Evolutionary conservation across 2,113 vertebrate genomes (phyloP).

Genomic region (Meles meles): DNA sequence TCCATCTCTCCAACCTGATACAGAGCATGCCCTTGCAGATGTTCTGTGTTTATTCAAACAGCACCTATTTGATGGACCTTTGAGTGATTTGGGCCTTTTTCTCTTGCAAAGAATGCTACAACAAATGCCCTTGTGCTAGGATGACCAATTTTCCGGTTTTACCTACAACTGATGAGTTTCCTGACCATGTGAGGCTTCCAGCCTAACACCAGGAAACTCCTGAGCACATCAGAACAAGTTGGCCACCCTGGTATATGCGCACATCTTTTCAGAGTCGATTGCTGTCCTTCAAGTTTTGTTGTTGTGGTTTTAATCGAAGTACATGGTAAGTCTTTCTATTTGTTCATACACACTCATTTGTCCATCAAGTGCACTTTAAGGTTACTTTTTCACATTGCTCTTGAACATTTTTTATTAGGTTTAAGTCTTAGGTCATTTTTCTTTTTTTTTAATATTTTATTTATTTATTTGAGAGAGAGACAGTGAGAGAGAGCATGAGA

Average conservation of each 20-base stretch:
- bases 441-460: too few relatives aligned
- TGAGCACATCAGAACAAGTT: background rate
- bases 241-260: background rate
- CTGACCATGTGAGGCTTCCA: background rate
- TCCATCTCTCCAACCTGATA: background rate
- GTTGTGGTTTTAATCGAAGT: background rate
- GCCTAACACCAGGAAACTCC: background rate
- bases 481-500: too few relatives aligned
- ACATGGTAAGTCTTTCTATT: background rate
- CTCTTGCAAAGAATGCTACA: background rate
- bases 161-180: background rate
- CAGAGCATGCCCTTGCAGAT: background rate
- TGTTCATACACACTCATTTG: background rate
- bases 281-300: background rate
- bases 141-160: background rate
- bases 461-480: too few relatives aligned
- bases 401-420: background rate
- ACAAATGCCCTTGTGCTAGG: background rate
- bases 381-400: background rate
- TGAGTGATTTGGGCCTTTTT: background rate
- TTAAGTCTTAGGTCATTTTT: slow-evolving; percentile 20
- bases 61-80: background rate
- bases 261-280: background rate
- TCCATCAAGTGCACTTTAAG: background rate
- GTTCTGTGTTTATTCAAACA: background rate